Evolutionary conservation across 2,113 vertebrate species (phyloP).

Genomic region (Petrocephalus zakoni): DNA sequence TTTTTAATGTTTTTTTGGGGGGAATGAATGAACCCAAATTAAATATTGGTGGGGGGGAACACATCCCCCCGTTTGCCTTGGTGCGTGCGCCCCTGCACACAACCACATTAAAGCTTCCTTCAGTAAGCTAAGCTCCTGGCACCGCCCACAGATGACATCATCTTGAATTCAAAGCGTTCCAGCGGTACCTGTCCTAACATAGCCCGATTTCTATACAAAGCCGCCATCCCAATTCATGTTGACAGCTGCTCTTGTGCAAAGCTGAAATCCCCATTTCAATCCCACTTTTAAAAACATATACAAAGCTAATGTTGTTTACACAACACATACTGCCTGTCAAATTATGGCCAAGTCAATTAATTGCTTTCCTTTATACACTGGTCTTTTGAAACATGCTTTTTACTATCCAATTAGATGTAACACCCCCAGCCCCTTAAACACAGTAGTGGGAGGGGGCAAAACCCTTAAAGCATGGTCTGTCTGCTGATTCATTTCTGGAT

Average conservation of each 20-base stretch:
- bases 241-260: background rate
- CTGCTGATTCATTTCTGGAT: background rate
- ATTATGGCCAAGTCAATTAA: background rate
- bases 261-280: background rate
- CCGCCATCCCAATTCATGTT: background rate
- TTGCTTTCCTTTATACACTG: background rate
- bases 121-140: background rate
- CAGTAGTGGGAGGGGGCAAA: background rate
- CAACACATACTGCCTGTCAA: background rate
- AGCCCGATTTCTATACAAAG: background rate
- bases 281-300: background rate
- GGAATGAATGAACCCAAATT: background rate
- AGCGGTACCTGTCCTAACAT: background rate
- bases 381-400: background rate
- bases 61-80: background rate
- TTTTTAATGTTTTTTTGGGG: background rate
- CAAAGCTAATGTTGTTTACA: background rate
- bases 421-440: background rate
- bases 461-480: background rate
- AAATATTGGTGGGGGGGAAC: background rate
- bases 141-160: background rate
- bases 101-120: background rate
- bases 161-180: background rate
- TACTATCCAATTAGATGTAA: background rate
- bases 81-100: background rate